Evolutionary conservation across 2,797 vertebrate species (phyloP), one percentile per base, ranked within the genome.

Genomic region (Xerus rutilus): DNA sequence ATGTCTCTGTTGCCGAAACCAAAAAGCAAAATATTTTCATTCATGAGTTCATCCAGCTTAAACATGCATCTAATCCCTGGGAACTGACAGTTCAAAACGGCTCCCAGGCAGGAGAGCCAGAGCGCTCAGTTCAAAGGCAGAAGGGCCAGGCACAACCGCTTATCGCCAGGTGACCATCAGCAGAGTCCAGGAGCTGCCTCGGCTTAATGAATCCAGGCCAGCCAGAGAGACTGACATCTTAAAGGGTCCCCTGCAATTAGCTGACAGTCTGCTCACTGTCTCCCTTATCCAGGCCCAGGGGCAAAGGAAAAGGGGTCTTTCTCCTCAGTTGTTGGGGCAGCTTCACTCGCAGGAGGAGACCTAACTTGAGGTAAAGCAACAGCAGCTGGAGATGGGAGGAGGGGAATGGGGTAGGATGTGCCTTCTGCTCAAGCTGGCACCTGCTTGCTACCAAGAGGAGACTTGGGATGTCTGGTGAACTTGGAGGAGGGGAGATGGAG

Each of bases 1-100:
- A 97, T 92, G 87, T 93, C 97, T 97, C 94, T 98, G 97, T 98
- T 98, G 98, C 97, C n/a, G 92, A 98, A 98, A 98, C 97, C 98
- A 98, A 98, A 97, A 99, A 99, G 98, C 98, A 99, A 99, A 99
- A 99, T 99, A 99, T 98, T 99, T 99, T 99, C 98, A 99, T 99
- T 99, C 98, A 98, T 98, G 98, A 99, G 99, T 99, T 99, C 99
- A 98, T 99, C 98, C 99, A 99, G 99, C 98, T 99, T 99, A 99
- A 99, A 99, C 99, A 99, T 96, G 98, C 99, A 99, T 98, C 98
- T 99, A 99, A 99, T 99, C 99, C 99, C 98, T 95, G 97, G 95
- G 98, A 99, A 98, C 98, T 98, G 99, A 99, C 99, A 98, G 99
- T 98, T 99, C 98, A 98, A 98, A 99, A 98, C 98, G 97, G 98